Conservation (phyloP, 2,113 vertebrate species). For the Struthio camelus region DNA sequence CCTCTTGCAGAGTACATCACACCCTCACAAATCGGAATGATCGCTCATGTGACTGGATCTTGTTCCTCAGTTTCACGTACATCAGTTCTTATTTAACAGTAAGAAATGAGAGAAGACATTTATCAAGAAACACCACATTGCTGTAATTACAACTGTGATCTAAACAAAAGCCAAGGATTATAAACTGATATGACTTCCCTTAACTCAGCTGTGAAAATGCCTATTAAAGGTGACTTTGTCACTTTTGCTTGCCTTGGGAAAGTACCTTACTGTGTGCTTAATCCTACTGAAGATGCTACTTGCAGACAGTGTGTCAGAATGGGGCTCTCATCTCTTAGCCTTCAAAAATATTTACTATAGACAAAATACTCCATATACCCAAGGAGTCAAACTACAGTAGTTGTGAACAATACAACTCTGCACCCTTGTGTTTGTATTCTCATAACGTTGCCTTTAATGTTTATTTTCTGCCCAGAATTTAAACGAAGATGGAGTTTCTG, state of each 20-base stretch:
- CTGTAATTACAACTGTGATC: background rate
- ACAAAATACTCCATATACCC: background rate
- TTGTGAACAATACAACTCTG: background rate
- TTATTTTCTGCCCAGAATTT: constrained; percentile 32
- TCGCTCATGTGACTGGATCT: fast-evolving
- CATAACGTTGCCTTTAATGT: background rate
- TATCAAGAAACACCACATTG: background rate
- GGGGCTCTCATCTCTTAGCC: constrained; percentile 35
- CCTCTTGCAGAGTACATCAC: background rate
- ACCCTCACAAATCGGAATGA: background rate
- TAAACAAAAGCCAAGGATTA: background rate
- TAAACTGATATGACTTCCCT: background rate
- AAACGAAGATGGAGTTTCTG: constrained; percentile 42
- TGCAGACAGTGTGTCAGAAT: background rate
- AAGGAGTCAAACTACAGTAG: constrained; percentile 1
- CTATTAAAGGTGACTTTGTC: background rate
- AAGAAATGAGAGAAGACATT: background rate
- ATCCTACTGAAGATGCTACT: background rate
- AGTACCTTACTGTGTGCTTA: background rate
- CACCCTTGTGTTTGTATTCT: background rate
- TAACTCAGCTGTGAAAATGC: background rate
- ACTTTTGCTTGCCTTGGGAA: background rate
- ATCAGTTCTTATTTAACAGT: background rate
- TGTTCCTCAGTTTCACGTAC: background rate
- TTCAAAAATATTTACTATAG: constrained; percentile 21